These are phyloP conservation scores for Agelas oroides DNA, from an alignment of 37 sponge, comb jelly and placozoan species.

Conservation along the genomic window DNA sequence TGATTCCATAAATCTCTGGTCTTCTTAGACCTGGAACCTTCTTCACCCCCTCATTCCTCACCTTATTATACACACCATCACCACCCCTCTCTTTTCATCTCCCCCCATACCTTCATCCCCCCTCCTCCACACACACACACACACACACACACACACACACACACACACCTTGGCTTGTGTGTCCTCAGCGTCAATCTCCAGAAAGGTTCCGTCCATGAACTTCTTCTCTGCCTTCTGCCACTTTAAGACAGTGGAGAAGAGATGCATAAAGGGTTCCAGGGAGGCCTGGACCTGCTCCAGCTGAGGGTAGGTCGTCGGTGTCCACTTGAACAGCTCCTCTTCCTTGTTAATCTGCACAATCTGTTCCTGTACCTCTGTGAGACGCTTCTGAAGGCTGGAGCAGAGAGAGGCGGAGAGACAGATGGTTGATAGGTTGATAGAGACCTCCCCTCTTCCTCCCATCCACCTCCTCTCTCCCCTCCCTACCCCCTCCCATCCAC, in stretches of 20 bases:
- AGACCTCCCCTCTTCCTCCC: neutral
- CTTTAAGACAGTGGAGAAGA: constrained; percentile 89
- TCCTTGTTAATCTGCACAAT: constrained; percentile 90
- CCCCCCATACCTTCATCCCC: too few species aligned
- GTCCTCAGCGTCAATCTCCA: constrained; percentile 93
- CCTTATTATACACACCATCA: too few species aligned
- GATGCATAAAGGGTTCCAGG: constrained; percentile 91
- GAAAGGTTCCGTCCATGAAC: constrained; percentile 95
- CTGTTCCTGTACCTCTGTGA: constrained; percentile 80
- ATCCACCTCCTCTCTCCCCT: neutral
- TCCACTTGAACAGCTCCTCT: constrained; percentile 95
- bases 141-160: neutral
- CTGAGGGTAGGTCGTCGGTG: constrained; percentile 87
- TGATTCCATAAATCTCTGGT: neutral
- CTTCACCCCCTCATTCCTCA: neutral
- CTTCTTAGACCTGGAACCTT: neutral
- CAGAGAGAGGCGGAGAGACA: constrained; percentile 15
- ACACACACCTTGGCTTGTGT: constrained; percentile 83
- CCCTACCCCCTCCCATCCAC: constrained; percentile 48
- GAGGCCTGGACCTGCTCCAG: constrained; percentile 75
- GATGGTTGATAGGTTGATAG: neutral
- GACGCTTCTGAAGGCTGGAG: constrained; percentile 73
- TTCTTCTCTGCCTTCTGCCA: constrained; percentile 98
- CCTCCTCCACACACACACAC: too few species aligned
- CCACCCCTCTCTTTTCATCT: neutral